phyloP scores from a whole-genome alignment of 2,888 invertebrate genomes.

The Drosophila borborema region DNA sequence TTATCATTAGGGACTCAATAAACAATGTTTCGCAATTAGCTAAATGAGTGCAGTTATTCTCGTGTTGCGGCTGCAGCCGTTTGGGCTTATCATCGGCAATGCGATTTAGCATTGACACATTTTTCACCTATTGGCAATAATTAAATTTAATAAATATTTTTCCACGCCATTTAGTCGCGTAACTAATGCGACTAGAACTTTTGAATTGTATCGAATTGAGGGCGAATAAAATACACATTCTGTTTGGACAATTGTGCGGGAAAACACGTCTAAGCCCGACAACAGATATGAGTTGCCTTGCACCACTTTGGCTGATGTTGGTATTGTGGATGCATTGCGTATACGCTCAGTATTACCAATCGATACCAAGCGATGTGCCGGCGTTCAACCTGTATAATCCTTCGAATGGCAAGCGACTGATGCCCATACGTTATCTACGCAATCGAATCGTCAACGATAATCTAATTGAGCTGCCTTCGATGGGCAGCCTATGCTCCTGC shows the following conservation, averaged over 20 bases:
- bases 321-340: slow-evolving; percentile 13
- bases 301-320: slow-evolving; percentile 22
- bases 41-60: slow-evolving; percentile 12
- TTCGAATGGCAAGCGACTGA: slow-evolving; percentile 26
- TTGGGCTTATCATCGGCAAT: slow-evolving; percentile 39
- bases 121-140: slow-evolving; percentile 45
- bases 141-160: slow-evolving; percentile 62
- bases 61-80: background rate
- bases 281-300: slow-evolving; percentile 51
- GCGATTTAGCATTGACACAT: slow-evolving; percentile 68
- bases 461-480: slow-evolving; percentile 59
- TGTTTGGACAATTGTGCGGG: slow-evolving; percentile 69
- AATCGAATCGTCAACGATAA: slow-evolving; percentile 43
- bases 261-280: slow-evolving; percentile 56
- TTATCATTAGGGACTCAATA: slow-evolving; percentile 8
- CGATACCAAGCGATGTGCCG: background rate
- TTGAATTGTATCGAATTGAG: slow-evolving; percentile 21
- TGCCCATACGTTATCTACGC: slow-evolving; percentile 26
- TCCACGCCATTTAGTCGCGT: slow-evolving; percentile 66
- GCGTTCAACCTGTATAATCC: slow-evolving; percentile 54
- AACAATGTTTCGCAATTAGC: slow-evolving; percentile 28
- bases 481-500: slow-evolving; percentile 67
- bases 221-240: slow-evolving; percentile 50
- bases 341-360: slow-evolving; percentile 33
- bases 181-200: slow-evolving; percentile 36